Percentiles rank a stretch among this genome's conserved stretches.
These are phyloP conservation scores for Centropus unirufus DNA, from an alignment of 2,113 vertebrate species.

Conservation along the genomic window DNA sequence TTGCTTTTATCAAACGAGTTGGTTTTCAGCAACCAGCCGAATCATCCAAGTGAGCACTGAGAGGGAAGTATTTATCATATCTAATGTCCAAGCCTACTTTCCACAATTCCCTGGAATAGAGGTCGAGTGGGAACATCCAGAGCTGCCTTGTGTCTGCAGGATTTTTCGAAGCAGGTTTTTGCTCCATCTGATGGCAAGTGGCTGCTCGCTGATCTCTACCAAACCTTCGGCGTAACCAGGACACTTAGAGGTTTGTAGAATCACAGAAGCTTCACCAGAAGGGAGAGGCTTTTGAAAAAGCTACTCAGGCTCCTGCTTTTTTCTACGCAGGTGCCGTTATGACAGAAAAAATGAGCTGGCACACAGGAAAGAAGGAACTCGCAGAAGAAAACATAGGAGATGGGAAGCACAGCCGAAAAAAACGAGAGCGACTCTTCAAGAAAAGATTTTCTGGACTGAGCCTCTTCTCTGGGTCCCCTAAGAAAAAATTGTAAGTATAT, in stretches of 20 bases:
- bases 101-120: not conserved
- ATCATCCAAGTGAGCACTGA: not conserved
- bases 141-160: not conserved
- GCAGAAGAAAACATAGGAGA: not conserved
- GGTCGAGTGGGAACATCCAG: not conserved
- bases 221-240: not conserved
- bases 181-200: not conserved
- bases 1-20: not conserved
- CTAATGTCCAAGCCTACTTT: not conserved
- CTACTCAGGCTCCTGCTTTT: not conserved
- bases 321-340: not conserved
- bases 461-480: conserved; percentile 63
- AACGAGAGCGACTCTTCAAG: conserved; percentile 51
- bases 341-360: conserved; percentile 61
- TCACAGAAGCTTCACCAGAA: not conserved
- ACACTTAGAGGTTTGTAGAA: not conserved
- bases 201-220: not conserved
- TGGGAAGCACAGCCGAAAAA: conserved; percentile 51
- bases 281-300: not conserved
- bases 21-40: not conserved
- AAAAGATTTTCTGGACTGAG: conserved; percentile 61
- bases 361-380: conserved; percentile 42
- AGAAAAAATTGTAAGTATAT: conserved; percentile 60
- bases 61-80: not conserved
- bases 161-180: not conserved